Percentiles rank a stretch among this genome's conserved stretches.
Evolutionary conservation across 2,113 vertebrate genomes (phyloP).

Genomic region (Melanocharis versteri): DNA sequence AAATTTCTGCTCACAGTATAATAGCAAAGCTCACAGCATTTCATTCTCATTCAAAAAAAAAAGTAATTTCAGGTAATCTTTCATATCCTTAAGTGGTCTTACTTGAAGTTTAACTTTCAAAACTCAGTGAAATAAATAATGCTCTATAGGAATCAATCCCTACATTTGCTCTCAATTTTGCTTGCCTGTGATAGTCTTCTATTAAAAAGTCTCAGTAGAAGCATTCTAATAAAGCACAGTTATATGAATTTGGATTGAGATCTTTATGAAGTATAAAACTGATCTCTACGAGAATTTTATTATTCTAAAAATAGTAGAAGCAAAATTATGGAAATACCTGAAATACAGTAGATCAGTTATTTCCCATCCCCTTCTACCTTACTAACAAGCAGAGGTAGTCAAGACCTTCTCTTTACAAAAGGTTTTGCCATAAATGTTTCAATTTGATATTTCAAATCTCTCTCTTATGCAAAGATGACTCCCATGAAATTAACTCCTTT

Average conservation of each 20-base stretch:
- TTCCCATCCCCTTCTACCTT: neutral
- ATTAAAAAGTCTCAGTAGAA: neutral
- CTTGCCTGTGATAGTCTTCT: neutral
- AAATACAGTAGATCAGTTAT: neutral
- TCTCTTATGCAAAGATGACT: neutral
- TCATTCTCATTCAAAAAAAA: neutral
- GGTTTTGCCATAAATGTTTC: slow-evolving; percentile 22
- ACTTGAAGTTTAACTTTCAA: neutral
- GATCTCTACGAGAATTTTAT: neutral
- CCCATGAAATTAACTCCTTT: slow-evolving; percentile 52
- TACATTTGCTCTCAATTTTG: neutral
- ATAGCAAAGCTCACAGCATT: neutral
- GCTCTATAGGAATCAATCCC: neutral
- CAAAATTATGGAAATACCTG: neutral
- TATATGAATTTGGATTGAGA: neutral
- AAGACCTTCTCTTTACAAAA: slow-evolving; percentile 7
- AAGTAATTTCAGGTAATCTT: neutral
- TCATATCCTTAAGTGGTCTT: neutral
- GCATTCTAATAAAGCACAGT: neutral
- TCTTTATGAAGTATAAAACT: neutral
- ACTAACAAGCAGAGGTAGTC: neutral
- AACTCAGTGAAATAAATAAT: neutral
- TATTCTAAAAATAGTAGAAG: neutral
- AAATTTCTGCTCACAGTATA: neutral
- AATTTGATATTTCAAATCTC: slow-evolving; percentile 28